Evolutionary conservation across 2,797 vertebrate genomes (phyloP).

Genomic region (Sciurus carolinensis): DNA sequence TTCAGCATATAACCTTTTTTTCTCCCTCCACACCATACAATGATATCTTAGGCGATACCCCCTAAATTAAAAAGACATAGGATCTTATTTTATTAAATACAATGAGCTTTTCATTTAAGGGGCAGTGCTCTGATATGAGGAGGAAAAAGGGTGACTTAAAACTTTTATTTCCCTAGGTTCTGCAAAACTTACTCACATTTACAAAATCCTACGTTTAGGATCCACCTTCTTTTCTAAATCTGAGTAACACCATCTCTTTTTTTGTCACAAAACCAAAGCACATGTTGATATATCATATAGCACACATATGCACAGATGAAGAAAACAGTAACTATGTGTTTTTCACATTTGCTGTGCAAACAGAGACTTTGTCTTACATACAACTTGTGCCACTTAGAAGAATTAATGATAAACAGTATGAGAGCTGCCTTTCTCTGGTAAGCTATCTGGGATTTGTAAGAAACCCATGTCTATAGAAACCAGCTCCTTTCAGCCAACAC

Average conservation of each 20-base stretch:
- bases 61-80: conserved; percentile 30
- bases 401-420: conserved; percentile 2
- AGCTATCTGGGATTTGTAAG: neutral
- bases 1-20: conserved; percentile 60
- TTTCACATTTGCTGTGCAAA: neutral
- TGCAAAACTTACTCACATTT: neutral
- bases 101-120: conserved; percentile 38
- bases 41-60: neutral
- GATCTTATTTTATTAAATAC: conserved; percentile 12
- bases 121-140: neutral
- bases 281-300: neutral
- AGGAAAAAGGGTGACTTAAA: conserved; percentile 30
- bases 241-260: neutral
- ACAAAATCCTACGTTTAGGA: conserved; percentile 20
- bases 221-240: neutral
- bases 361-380: neutral
- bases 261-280: conserved; percentile 1
- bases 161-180: neutral
- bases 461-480: neutral
- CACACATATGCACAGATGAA: neutral
- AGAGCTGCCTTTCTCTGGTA: neutral
- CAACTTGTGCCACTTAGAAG: neutral
- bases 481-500: neutral
- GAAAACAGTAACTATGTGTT: neutral
- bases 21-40: conserved; percentile 44